Evolutionary conservation across 1,140 invertebrate species (phyloP).

Genomic region (Lepidostoma basale): DNA sequence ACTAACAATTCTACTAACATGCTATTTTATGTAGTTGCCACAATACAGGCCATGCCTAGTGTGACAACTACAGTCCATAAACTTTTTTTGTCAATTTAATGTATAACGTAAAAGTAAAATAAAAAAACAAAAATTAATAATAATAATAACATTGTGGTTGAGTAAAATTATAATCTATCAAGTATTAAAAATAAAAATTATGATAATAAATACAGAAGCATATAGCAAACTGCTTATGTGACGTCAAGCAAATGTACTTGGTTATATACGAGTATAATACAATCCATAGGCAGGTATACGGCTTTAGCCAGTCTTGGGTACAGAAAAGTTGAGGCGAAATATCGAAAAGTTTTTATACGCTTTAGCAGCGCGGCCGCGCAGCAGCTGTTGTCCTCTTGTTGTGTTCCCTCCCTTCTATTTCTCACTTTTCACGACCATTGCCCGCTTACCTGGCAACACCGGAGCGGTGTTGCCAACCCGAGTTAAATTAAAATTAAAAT

Average conservation of each 20-base stretch:
- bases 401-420: conserved; percentile 15
- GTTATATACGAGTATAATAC: no score
- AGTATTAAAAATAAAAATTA: no score
- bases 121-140: neutral
- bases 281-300: no score
- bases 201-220: no score
- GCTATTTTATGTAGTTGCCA: no score
- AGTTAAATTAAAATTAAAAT: conserved; percentile 34
- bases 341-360: neutral
- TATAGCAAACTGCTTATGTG: no score
- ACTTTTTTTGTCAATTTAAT: neutral
- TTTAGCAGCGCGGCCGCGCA: neutral
- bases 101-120: neutral
- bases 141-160: neutral
- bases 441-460: conserved; percentile 18
- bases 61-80: no score
- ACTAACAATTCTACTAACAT: no score
- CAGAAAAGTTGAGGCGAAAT: neutral
- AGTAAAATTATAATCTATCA: no score
- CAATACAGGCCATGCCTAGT: no score
- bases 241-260: no score
- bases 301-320: no score
- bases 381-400: conserved; percentile 18
- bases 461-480: conserved; percentile 1
- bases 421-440: neutral